phyloP scores from a whole-genome alignment of 2,888 invertebrate genomes.

The Petrolisthes manimaculis region DNA sequence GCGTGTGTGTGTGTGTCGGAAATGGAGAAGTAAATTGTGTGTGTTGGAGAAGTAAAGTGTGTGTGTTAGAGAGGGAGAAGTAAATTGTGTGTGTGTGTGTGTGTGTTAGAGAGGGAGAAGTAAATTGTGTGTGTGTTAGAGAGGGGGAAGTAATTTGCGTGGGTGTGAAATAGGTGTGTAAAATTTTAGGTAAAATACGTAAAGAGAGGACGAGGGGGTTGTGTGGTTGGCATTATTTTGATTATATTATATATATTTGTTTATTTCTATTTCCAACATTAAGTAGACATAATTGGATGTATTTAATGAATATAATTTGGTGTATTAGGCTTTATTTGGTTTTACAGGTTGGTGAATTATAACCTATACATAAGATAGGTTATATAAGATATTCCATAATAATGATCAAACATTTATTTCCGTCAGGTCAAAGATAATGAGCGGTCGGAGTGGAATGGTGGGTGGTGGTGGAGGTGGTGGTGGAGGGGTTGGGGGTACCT shows the following conservation, averaged over 20 bases:
- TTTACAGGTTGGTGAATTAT: no score
- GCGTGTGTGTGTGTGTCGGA: conserved; percentile 11
- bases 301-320: background rate
- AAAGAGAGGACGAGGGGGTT: background rate
- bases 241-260: background rate
- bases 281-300: background rate
- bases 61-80: conserved; percentile 8
- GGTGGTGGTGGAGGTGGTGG: conserved; percentile 4
- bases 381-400: no score
- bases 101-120: conserved; percentile 3
- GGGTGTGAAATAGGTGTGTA: background rate
- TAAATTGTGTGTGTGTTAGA: no score
- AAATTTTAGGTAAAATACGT: background rate
- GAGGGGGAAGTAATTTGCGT: background rate
- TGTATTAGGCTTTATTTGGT: background rate
- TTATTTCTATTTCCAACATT: background rate
- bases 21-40: background rate
- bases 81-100: conserved; percentile 16
- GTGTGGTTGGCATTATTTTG: background rate
- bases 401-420: background rate
- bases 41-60: background rate
- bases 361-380: no score
- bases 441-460: conserved; percentile 43
- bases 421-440: conserved; percentile 19
- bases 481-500: background rate